These are phyloP conservation scores for Glyphotaelius pellucidus DNA, from an alignment of 2,888 invertebrate species.

Conservation along the genomic window DNA sequence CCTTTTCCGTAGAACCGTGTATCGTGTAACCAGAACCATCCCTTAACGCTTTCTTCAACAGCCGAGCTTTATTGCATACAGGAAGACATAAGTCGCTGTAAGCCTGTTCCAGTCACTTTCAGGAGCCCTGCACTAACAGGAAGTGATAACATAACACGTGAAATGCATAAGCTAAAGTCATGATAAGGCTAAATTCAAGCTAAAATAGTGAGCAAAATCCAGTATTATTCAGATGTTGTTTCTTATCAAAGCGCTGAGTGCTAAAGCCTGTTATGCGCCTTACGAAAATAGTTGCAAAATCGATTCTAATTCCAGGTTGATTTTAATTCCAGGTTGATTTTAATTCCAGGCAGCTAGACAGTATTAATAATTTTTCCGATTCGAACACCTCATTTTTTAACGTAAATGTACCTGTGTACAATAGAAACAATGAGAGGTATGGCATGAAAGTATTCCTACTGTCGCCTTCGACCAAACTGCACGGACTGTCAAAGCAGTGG, in stretches of 20 bases:
- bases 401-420: too few relatives aligned
- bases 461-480: too few relatives aligned
- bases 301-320: too few relatives aligned
- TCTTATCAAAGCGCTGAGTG: background rate
- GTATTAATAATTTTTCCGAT: too few relatives aligned
- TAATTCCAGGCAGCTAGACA: too few relatives aligned
- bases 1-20: background rate
- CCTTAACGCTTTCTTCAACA: constrained; percentile 22
- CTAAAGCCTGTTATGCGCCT: too few relatives aligned
- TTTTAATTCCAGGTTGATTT: too few relatives aligned
- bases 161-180: background rate
- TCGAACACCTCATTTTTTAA: too few relatives aligned
- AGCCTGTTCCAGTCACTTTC: constrained; percentile 57
- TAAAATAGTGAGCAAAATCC: background rate
- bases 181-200: background rate
- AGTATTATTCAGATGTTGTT: background rate
- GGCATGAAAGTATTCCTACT: too few relatives aligned
- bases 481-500: too few relatives aligned
- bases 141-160: constrained; percentile 46
- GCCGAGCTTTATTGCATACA: constrained; percentile 46
- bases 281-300: too few relatives aligned
- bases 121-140: constrained; percentile 42
- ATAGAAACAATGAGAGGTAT: too few relatives aligned
- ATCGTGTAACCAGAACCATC: background rate
- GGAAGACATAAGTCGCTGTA: constrained; percentile 57